These are phyloP conservation scores for Dermolepida albohirtum DNA, from an alignment of 2,888 invertebrate genomes.

Conservation along the genomic window DNA sequence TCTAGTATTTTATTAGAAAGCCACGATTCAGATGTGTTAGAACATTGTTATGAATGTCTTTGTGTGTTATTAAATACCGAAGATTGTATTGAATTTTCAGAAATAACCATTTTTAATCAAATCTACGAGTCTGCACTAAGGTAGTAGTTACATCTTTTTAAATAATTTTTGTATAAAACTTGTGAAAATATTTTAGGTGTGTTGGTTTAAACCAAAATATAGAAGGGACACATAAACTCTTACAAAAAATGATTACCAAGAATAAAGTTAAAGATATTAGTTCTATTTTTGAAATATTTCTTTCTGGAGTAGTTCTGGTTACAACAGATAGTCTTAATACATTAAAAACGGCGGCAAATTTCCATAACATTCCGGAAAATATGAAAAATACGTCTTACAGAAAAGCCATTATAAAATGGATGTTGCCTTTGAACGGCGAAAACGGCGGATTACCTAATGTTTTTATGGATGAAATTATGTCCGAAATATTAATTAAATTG, in stretches of 20 bases:
- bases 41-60: conserved; percentile 61
- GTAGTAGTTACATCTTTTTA: conserved; percentile 53
- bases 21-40: conserved; percentile 58
- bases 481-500: conserved; percentile 55
- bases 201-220: conserved; percentile 66
- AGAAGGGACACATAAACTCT: conserved; percentile 62
- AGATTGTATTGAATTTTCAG: conserved; percentile 43
- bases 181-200: conserved; percentile 57
- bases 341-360: conserved; percentile 59
- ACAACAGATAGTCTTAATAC: conserved; percentile 61
- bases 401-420: conserved; percentile 52
- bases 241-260: conserved; percentile 62
- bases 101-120: conserved; percentile 40
- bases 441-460: conserved; percentile 44
- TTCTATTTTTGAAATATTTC: conserved; percentile 62
- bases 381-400: conserved; percentile 48
- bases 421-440: conserved; percentile 53
- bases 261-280: conserved; percentile 58
- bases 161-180: background rate
- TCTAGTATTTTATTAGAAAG: conserved; percentile 58
- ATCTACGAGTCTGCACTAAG: conserved; percentile 63
- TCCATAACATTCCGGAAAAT: conserved; percentile 56
- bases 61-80: conserved; percentile 58
- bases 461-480: conserved; percentile 48
- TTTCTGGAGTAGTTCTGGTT: conserved; percentile 61